Evolutionary conservation across 2,113 vertebrate genomes (phyloP).

Genomic region (Rhea americana): DNA sequence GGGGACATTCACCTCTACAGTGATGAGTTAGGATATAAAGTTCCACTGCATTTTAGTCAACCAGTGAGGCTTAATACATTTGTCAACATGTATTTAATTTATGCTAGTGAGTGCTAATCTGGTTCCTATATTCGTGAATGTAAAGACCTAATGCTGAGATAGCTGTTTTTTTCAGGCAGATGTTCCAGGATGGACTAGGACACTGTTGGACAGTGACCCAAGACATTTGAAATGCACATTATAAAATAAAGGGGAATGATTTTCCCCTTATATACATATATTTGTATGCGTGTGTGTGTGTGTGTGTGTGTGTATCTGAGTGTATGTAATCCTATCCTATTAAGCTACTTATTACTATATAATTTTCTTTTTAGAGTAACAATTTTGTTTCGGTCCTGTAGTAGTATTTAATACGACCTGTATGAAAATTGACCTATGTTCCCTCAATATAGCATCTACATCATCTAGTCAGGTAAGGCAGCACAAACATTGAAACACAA

Average conservation of each 20-base stretch:
- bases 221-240: neutral
- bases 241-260: neutral
- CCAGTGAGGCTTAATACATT: neutral
- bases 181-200: neutral
- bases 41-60: neutral
- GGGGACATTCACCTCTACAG: neutral
- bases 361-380: neutral
- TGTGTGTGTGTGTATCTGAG: neutral
- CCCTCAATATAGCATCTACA: neutral
- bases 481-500: neutral
- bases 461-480: neutral
- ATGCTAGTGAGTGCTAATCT: neutral
- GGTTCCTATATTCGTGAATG: neutral
- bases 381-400: too few species aligned
- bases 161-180: neutral
- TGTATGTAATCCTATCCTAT: neutral
- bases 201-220: neutral
- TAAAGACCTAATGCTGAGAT: neutral
- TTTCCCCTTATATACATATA: neutral
- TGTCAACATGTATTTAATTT: neutral
- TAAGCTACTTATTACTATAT: neutral
- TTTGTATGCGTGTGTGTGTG: neutral
- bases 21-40: neutral
- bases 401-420: neutral
- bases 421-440: accelerated